A percentile compares a stretch with the other conserved stretches of the same genome.
phyloP scores from a whole-genome alignment of 2,113 vertebrate species.

The Meriones unguiculatus region DNA sequence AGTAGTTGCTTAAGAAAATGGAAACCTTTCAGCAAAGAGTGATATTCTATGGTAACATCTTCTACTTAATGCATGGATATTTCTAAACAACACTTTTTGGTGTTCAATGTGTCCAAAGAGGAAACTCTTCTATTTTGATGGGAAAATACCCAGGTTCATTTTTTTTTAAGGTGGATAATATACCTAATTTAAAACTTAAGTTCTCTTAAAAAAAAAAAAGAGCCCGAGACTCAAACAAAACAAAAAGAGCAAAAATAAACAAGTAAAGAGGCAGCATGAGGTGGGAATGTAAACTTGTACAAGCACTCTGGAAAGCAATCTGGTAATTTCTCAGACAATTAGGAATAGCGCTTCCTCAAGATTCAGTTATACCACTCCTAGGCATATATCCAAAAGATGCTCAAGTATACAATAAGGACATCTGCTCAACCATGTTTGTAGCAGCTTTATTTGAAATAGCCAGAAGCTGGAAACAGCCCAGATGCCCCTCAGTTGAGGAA shows the following conservation, averaged over 20 bases:
- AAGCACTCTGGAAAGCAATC: too few species aligned
- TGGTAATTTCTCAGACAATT: too few species aligned
- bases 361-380: too few species aligned
- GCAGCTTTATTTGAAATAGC: too few species aligned
- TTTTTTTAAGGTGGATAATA: conserved; percentile 37
- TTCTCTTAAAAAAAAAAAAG: not conserved
- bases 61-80: not conserved
- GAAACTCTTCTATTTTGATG: not conserved
- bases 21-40: not conserved
- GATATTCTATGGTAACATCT: not conserved
- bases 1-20: not conserved
- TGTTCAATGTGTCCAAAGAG: not conserved
- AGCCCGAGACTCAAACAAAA: not conserved
- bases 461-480: too few species aligned
- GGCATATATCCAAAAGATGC: too few species aligned
- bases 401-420: too few species aligned
- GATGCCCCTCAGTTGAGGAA: too few species aligned
- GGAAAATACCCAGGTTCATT: not conserved
- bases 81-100: not conserved
- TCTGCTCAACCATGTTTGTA: too few species aligned
- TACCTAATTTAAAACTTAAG: conserved; percentile 5
- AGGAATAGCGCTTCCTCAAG: too few species aligned
- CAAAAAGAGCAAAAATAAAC: not conserved
- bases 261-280: not conserved
- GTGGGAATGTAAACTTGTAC: too few species aligned